Conservation (phyloP, 2,797 vertebrate species). For the Otus scops region DNA sequence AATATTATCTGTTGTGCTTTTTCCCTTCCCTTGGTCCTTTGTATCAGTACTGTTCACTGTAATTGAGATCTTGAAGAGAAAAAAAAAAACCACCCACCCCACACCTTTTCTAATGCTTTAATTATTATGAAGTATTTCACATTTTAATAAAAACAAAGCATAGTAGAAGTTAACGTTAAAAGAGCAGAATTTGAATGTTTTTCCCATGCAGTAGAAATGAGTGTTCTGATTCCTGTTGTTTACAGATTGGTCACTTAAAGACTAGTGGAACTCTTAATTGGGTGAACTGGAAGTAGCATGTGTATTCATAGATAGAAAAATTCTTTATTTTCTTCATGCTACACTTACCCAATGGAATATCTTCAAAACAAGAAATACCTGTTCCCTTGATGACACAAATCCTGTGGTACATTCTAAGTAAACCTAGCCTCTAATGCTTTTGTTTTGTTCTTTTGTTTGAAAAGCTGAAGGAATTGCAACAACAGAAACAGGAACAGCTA, state of each 20-base stretch:
- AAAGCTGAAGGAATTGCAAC: slow-evolving; percentile 90
- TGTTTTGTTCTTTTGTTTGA: not conserved
- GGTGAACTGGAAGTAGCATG: not conserved
- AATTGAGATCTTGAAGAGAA: not conserved
- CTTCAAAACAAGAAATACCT: not conserved
- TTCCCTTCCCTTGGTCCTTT: not conserved
- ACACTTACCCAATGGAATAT: not conserved
- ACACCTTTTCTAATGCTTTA: not conserved
- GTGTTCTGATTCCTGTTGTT: not conserved
- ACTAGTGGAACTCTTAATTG: not conserved
- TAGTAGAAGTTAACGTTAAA: not conserved
- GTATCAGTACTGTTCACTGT: not conserved
- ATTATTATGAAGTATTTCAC: not conserved
- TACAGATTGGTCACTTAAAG: not conserved
- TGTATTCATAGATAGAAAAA: not conserved
- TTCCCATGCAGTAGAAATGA: not conserved
- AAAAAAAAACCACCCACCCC: accelerated
- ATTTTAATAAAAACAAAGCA: not conserved
- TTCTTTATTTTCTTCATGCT: not conserved
- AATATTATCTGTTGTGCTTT: not conserved
- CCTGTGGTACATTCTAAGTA: not conserved
- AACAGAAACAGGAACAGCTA: slow-evolving; percentile 89
- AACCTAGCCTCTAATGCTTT: not conserved
- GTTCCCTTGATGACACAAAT: not conserved
- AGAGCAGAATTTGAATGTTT: not conserved